phyloP scores from a whole-genome alignment of 2,797 vertebrate species.

The Pyrocephalus nanus region DNA sequence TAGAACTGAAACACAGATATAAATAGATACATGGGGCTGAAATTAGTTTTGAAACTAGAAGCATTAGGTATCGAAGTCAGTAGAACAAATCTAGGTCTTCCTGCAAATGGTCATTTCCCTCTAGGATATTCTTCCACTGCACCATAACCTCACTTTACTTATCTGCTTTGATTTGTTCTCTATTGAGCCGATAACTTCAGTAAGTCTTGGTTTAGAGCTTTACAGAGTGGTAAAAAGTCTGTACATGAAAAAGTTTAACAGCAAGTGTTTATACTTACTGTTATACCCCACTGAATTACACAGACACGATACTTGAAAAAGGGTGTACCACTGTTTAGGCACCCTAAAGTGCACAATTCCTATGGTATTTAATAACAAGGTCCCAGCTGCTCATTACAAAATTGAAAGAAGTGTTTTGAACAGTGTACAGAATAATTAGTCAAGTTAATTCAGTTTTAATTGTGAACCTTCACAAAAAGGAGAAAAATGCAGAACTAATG shows the following conservation, averaged over 20 bases:
- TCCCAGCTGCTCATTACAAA: not conserved
- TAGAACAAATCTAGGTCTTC: slow-evolving; percentile 79
- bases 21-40: slow-evolving; percentile 48
- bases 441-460: not conserved
- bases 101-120: slow-evolving; percentile 80
- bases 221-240: not conserved
- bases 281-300: not conserved
- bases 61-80: slow-evolving; percentile 61
- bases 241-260: not conserved
- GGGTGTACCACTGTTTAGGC: not conserved
- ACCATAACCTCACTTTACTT: slow-evolving; percentile 68
- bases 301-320: not conserved
- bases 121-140: slow-evolving; percentile 70
- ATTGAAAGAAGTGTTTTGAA: not conserved
- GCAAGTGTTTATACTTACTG: not conserved
- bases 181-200: slow-evolving; percentile 20
- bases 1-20: not conserved
- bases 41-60: slow-evolving; percentile 55
- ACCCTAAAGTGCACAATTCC: not conserved
- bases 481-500: not conserved
- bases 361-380: not conserved
- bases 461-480: not conserved
- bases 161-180: slow-evolving; percentile 59
- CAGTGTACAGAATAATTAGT: not conserved
- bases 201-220: not conserved